Percentiles rank a stretch among this genome's conserved stretches.
Conservation (phyloP, 2,113 vertebrate genomes). For the Callopanchax toddi region DNA sequence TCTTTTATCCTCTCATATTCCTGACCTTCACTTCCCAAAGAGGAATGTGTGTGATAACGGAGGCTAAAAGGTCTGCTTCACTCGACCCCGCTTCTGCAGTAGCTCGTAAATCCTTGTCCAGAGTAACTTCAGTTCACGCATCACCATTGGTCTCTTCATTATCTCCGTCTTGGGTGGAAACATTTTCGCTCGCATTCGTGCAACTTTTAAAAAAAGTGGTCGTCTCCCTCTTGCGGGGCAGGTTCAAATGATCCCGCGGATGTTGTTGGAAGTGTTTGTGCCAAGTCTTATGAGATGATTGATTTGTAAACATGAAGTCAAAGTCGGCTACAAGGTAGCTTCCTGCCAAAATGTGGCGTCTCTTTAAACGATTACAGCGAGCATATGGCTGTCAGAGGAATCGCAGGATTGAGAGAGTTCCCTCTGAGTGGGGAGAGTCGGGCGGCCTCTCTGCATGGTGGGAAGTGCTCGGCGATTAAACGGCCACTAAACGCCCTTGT, state of each 20-base stretch:
- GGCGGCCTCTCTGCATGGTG: constrained; percentile 34
- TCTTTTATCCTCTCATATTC: constrained; percentile 24
- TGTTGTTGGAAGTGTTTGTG: not conserved
- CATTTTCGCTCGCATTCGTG: not conserved
- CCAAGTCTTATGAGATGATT: constrained; percentile 3
- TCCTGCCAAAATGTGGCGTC: constrained; percentile 1
- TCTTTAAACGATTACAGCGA: constrained; percentile 8
- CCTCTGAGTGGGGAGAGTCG: constrained; percentile 11
- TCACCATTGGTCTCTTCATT: constrained; percentile 34
- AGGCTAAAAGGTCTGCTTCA: constrained; percentile 23
- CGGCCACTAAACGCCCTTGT: constrained; percentile 49
- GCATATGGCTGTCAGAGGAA: constrained; percentile 13
- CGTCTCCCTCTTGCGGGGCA: too few relatives aligned
- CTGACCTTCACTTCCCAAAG: constrained; percentile 38
- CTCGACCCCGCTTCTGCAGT: constrained; percentile 10
- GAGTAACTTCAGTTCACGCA: constrained; percentile 30
- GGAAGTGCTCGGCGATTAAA: constrained; percentile 42
- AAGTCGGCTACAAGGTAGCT: not conserved
- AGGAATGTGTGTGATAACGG: constrained; percentile 26
- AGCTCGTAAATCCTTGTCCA: constrained; percentile 43
- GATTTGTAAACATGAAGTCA: not conserved
- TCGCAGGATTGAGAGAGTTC: constrained; percentile 11
- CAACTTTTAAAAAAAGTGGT: too few relatives aligned
- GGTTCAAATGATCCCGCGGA: not conserved
- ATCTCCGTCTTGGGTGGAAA: constrained; percentile 27